Base-by-base conservation (phyloP, 2,113 vertebrate species). In the Lasiurus cinereus region DNA sequence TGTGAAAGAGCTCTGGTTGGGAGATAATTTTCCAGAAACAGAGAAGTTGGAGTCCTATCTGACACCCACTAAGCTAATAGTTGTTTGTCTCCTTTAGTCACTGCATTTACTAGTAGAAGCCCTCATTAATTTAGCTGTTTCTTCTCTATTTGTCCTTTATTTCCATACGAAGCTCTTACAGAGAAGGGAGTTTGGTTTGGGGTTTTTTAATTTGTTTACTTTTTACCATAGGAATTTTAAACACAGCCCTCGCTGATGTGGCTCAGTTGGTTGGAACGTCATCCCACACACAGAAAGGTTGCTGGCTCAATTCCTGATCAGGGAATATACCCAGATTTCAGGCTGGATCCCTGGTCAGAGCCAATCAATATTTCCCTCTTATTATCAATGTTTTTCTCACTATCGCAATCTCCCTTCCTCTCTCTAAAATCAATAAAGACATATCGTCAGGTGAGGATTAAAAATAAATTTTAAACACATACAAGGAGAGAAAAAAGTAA, bases 21-120 rank as follows among this genome's bases (percentile, higher is more conserved):
- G 8, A 27, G 54, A 31, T 62, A 90, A 78, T 66, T 24, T 43
- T 54, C 67, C 6, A 27, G 29, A 54, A 67, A 83, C 19, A 66
- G 48, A 87, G 43, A 87, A 74, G 87, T 39, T 86, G 66, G 46
- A 86, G 29, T 48, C 54, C 59, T 87, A 13, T 74, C 66, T 88
- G 36, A 62, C 16, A 90, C 1, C 22, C 54, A 56, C 8, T 66
- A 48, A 80, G 36, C 21, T 72, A 73, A 80, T 52, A 72, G 80
- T 43, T n/a, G 43, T 21, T 62, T 62, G 5, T 48, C 59, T 79
- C 29, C 50, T 50, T 90, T 11, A 91, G 54, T 24, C 15, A 31
- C 29, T 29, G 16, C 66, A 54, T 52, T 52, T 74, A 56, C 54
- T 56, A 56, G 54, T 21, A 73, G 74, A 94, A 91, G 12, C 46